Evolutionary conservation across 2,888 invertebrate genomes (phyloP), one percentile per base, ranked within the genome.

Genomic region (Perdita meconis): DNA sequence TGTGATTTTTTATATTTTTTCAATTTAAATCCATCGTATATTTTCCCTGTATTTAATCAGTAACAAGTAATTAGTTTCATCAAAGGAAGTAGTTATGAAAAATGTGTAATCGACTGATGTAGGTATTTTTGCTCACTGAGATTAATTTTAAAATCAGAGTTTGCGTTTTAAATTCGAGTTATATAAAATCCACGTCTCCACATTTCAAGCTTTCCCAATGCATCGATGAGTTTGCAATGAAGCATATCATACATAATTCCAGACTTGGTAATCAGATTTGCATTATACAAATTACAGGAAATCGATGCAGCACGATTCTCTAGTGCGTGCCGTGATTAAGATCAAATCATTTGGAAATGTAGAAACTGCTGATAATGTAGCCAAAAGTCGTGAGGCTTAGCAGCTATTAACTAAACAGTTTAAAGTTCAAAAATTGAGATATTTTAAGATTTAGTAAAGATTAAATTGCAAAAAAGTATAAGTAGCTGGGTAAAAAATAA

Each of bases 71-170:
- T 61, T 60, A 34, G 16, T 24, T 34, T 22, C n/a, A 8, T 16
- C 34, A 10, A 55, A 10, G 44, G 47, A 63, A 55, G 26, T 34
- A 24, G 30, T 13, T 19, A 16, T 55, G 56, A 69, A 19, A 61
- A 69, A 63, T 56, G 70, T 63, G 70, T 50, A 40, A 16, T 22
- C 19, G n/a, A 24, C 12, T 13, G 12, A 3, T 30, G n/a, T 34
- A 19, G 24, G 30, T 5, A 16, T 8, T 26, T 38, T 4, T 4
- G 30, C 24, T 19, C 13, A 10, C 22, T 36, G 10, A 47, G 34
- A 63, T 63, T 50, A 42, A 55, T 65, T 71, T 65, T 71, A 65
- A 71, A 71, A 66, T 56, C 72, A 71, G 66, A 55, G 50, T 60
- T 76, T 72, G 26, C 47, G 50, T 13, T 22, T 76, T 55, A 65